Evolutionary conservation across 2,888 invertebrate species (phyloP).

Genomic region (Troilus luridus): DNA sequence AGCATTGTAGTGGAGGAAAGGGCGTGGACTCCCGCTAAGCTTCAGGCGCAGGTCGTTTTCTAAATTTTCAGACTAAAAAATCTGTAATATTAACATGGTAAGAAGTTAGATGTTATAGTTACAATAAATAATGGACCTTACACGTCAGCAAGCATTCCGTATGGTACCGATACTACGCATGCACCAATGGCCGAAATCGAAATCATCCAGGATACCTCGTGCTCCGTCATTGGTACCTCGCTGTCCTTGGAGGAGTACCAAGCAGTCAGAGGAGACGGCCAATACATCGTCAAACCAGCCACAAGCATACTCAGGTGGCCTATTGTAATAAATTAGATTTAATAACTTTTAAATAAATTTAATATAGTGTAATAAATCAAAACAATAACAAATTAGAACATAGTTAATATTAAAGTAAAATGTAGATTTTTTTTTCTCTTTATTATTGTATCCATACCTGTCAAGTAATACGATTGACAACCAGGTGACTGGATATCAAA

Average conservation of each 20-base stretch:
- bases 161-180: background rate
- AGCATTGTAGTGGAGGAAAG: no score
- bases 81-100: background rate
- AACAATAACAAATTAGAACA: background rate
- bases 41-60: no score
- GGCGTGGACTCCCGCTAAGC: no score
- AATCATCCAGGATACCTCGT: background rate
- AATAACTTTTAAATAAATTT: no score
- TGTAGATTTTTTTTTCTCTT: no score
- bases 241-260: slow-evolving; percentile 26
- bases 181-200: background rate
- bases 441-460: no score
- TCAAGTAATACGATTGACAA: no score
- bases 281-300: background rate
- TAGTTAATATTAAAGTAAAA: no score
- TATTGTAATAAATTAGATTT: background rate
- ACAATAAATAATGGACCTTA: background rate
- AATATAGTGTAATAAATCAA: background rate
- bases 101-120: background rate
- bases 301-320: background rate
- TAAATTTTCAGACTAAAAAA: no score
- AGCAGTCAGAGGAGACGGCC: background rate
- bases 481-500: no score
- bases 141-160: background rate
- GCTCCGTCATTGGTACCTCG: slow-evolving; percentile 11